Conservation (phyloP, 2,797 vertebrate species). For the Poliocrania exsul region DNA sequence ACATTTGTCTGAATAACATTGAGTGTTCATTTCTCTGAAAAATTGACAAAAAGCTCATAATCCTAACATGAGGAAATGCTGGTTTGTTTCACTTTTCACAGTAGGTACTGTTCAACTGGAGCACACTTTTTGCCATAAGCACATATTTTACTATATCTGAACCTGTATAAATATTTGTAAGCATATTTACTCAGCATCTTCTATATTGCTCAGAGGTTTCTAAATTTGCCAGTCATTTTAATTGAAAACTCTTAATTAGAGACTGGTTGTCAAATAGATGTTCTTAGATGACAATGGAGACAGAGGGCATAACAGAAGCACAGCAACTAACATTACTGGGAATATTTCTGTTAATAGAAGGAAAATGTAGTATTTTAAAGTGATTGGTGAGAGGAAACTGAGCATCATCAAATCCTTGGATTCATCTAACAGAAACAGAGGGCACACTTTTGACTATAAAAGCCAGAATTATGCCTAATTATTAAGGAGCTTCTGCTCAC, state of each 20-base stretch:
- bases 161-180: conserved; percentile 63
- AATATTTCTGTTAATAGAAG: neutral
- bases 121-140: conserved; percentile 25
- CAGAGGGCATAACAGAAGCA: conserved; percentile 8
- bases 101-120: conserved; percentile 50
- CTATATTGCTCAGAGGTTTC: conserved; percentile 29
- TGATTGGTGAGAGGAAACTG: conserved; percentile 23
- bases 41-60: conserved; percentile 4
- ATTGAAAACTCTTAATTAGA: conserved; percentile 58
- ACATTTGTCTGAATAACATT: conserved; percentile 23
- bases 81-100: conserved; percentile 57
- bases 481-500: conserved; percentile 39
- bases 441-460: conserved; percentile 5
- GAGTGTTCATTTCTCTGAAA: neutral
- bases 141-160: conserved; percentile 49
- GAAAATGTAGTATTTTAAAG: conserved; percentile 12
- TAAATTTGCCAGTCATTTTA: conserved; percentile 33
- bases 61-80: conserved; percentile 17
- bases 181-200: conserved; percentile 46
- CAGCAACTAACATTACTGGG: neutral
- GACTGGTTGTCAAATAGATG: conserved; percentile 25
- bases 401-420: conserved; percentile 18
- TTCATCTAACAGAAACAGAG: conserved; percentile 47
- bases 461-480: conserved; percentile 60
- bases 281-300: conserved; percentile 13